Conservation (phyloP, 1,140 invertebrate genomes). For the Rhopalosiphum maidis region DNA sequence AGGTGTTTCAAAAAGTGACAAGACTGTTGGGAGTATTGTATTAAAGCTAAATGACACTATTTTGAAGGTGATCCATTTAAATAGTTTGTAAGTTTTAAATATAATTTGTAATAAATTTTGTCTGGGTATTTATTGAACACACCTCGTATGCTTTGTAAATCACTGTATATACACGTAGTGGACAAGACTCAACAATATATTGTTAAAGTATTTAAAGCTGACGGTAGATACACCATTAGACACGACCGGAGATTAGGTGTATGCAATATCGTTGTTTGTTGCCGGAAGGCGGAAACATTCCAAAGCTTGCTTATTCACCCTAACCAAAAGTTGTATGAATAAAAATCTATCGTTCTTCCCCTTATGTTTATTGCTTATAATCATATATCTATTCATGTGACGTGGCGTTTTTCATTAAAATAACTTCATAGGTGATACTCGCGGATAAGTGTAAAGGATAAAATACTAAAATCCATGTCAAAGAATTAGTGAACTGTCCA, state of each 20-base stretch:
- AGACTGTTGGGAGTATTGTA: too few species aligned
- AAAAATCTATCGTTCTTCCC: background rate
- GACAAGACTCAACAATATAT: background rate
- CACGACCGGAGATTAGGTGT: background rate
- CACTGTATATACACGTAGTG: background rate
- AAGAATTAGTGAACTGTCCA: background rate
- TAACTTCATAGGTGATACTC: background rate
- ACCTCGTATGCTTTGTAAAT: background rate
- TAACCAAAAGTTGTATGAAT: background rate
- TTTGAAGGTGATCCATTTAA: too few species aligned
- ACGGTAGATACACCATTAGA: background rate
- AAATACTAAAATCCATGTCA: background rate
- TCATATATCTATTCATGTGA: background rate
- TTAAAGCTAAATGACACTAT: too few species aligned
- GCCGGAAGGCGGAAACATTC: background rate
- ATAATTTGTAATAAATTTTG: too few species aligned
- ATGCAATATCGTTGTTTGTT: background rate
- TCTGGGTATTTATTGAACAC: too few species aligned
- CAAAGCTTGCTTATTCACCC: background rate
- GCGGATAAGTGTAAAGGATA: background rate
- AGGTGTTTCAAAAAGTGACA: too few species aligned
- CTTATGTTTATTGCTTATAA: background rate
- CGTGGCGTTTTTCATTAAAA: background rate
- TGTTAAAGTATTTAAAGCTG: background rate
- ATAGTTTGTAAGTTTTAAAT: too few species aligned